Evolutionary conservation across 2,888 invertebrate species (phyloP).

Genomic region (Monoplex corrugatus): DNA sequence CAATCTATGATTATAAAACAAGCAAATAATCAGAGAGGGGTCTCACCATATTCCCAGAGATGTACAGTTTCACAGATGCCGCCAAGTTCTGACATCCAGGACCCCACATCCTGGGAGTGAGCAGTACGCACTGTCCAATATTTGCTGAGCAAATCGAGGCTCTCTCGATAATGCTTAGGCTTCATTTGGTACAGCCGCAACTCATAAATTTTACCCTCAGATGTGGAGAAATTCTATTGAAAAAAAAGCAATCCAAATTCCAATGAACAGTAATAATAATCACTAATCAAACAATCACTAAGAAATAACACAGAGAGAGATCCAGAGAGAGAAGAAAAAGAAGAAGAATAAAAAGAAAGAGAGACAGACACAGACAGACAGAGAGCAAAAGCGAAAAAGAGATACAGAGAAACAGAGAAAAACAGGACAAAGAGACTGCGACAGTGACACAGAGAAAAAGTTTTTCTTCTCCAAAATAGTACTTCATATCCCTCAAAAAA

Average conservation of each 20-base stretch:
- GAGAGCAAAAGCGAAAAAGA: too few relatives aligned
- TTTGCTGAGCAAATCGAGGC: constrained; percentile 9
- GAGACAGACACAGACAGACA: too few relatives aligned
- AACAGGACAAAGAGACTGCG: too few relatives aligned
- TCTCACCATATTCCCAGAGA: constrained; percentile 57
- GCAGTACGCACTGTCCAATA: constrained; percentile 48
- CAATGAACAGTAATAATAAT: too few relatives aligned
- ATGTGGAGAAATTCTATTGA: not conserved
- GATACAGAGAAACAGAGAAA: too few relatives aligned
- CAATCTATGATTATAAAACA: not conserved
- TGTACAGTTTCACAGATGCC: constrained; percentile 49
- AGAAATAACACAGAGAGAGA: too few relatives aligned
- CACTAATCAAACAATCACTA: too few relatives aligned
- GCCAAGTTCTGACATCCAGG: constrained; percentile 55
- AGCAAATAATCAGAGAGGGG: not conserved
- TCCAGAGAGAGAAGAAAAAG: not conserved
- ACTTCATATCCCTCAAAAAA: too few relatives aligned
- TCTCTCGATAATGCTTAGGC: constrained; percentile 42
- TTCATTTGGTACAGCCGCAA: constrained; percentile 49
- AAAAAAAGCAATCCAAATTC: too few relatives aligned
- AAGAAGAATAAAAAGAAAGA: not conserved
- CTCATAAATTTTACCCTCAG: constrained; percentile 45
- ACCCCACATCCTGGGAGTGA: constrained; percentile 51
- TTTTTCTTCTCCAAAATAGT: too few relatives aligned
- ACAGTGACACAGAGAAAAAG: too few relatives aligned